Conservation (phyloP, 2,888 invertebrate species). For the Diaphora mendica region DNA sequence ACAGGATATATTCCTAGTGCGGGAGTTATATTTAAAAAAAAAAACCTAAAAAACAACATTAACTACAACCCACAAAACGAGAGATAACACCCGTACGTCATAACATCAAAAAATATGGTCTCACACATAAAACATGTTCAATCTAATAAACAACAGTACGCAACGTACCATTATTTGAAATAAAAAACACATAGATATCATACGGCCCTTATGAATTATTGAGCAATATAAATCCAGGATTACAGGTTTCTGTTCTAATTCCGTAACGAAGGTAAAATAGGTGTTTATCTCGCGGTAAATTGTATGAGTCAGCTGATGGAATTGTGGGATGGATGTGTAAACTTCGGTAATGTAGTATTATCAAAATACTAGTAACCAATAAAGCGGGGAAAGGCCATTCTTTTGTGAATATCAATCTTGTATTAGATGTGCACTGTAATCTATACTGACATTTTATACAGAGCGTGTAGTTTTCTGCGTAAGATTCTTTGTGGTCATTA, state of each 20-base stretch:
- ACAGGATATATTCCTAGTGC: no score
- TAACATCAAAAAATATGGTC: slow-evolving; percentile 46
- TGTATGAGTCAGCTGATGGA: slow-evolving; percentile 41
- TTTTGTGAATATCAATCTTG: background rate
- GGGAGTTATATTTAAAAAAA: no score
- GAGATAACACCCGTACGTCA: slow-evolving; percentile 45
- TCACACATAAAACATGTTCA: slow-evolving; percentile 43
- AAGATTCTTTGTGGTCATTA: background rate
- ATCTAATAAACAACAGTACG: slow-evolving; percentile 52
- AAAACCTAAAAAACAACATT: slow-evolving; percentile 21
- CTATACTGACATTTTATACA: background rate
- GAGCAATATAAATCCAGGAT: slow-evolving; percentile 40
- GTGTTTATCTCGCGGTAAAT: slow-evolving; percentile 41
- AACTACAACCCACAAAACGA: slow-evolving; percentile 21
- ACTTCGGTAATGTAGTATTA: slow-evolving; percentile 8
- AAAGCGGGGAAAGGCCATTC: background rate
- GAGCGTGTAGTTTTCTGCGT: background rate
- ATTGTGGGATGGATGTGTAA: slow-evolving; percentile 25
- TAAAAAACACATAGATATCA: slow-evolving; percentile 43
- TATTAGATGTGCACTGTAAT: background rate
- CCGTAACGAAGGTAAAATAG: slow-evolving; percentile 30
- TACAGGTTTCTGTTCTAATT: slow-evolving; percentile 36
- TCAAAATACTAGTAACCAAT: slow-evolving; percentile 6
- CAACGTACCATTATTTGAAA: slow-evolving; percentile 50
- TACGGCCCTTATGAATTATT: slow-evolving; percentile 51